Evolutionary conservation across 2,888 invertebrate species (phyloP), one percentile per base, ranked within the genome.

Genomic region (Tetropium fuscum): DNA sequence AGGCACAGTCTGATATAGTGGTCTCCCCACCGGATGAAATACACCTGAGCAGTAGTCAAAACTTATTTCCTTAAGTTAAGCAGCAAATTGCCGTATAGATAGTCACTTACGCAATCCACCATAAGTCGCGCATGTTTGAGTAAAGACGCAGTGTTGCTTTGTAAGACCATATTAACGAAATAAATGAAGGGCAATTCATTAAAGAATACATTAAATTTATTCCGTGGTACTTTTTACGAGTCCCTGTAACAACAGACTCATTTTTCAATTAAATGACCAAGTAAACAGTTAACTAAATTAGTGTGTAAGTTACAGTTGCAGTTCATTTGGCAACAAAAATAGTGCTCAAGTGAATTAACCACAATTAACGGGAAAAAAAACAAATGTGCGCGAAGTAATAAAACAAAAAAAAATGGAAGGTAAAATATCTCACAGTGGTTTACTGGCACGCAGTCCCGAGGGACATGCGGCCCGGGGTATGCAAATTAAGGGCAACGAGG

Each of bases 391-490:
- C 13, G 10, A 38, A 48, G 43, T 51, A 45, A 10, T 36, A 20
- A 41, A 1, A 2, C n/a, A 40, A 27, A 7, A 27, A 25, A 27
- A 47, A 57, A 77, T 78, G 77, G 78, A 78, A 53, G 75, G 69
- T 15, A 81, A 81, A 74, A 82, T 81, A 65, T 82, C 90, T 38
- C 90, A 90, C 78, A 90, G 89, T 36, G 96, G 95, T 18, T 84
- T 96, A 69, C 89, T 95, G 71, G 97, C 97, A 19, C 87, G 96
- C 49, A 95, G 94, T 78, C 91, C 94, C 27, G 95, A 94, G 81
- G 97, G 97, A 53, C 96, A 97, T 45, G 97, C 97, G 1, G 96
- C 97, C 68, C 93, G 94, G 78, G 95, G 95, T 68, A 96, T 96
- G 95, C 91, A 93, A 73, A 96, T 96, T 79, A 95, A 94, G 78